phyloP scores from a whole-genome alignment of 2,797 vertebrate genomes.

The Yasuhikotakia modesta region DNA sequence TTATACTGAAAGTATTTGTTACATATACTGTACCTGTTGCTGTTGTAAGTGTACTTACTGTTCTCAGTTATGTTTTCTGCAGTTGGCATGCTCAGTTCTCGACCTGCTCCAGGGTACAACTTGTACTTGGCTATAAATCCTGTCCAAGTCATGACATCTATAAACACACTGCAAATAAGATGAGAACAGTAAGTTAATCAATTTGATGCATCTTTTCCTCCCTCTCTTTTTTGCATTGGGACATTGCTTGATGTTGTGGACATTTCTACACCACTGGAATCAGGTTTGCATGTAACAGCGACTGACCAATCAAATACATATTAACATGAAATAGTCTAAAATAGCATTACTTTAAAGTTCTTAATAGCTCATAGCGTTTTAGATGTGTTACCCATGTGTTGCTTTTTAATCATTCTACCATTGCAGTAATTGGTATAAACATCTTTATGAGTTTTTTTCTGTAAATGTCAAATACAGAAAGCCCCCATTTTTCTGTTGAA shows the following conservation, averaged over 20 bases:
- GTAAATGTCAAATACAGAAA: constrained; percentile 24
- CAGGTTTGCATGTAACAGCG: neutral
- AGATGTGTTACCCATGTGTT: neutral
- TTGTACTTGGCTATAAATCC: constrained; percentile 71
- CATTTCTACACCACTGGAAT: constrained; percentile 13
- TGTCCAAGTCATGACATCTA: constrained; percentile 62
- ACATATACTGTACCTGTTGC: constrained; percentile 14
- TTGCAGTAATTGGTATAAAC: constrained; percentile 3
- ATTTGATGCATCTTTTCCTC: constrained; percentile 14
- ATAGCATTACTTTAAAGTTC: too few species aligned
- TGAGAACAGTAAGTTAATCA: constrained; percentile 37
- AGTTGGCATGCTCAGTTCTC: constrained; percentile 63
- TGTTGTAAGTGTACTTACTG: constrained; percentile 26
- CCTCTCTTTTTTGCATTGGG: constrained; percentile 15
- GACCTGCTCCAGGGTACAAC: constrained; percentile 67
- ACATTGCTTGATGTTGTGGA: neutral
- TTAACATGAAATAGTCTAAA: constrained; percentile 41
- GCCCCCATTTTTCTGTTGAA: constrained; percentile 65
- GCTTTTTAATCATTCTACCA: neutral
- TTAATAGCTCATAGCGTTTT: too few species aligned
- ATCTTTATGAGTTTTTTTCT: constrained; percentile 45
- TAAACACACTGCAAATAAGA: constrained; percentile 51
- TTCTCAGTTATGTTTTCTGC: constrained; percentile 54
- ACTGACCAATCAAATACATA: neutral
- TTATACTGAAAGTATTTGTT: neutral